These are phyloP conservation scores for Amblyopsis hoosieri DNA, from an alignment of 2,797 vertebrate genomes.

Conservation along the genomic window DNA sequence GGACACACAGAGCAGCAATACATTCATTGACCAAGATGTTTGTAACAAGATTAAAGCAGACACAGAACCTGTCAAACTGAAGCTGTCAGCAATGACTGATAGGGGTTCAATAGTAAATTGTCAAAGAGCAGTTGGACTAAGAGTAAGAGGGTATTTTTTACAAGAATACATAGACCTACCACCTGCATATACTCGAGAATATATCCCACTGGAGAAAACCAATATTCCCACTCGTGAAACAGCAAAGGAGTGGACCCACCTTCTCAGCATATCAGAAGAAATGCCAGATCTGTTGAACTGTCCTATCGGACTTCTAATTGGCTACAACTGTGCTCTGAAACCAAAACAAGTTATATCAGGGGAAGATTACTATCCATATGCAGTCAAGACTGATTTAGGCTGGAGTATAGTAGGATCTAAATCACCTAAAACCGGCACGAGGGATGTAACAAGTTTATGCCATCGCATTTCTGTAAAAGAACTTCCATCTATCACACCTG, in stretches of 20 bases:
- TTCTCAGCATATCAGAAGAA: conserved; percentile 17
- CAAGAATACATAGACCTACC: conserved; percentile 24
- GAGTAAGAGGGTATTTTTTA: conserved; percentile 18
- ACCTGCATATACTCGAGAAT: conserved; percentile 18
- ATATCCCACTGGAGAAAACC: conserved; percentile 22
- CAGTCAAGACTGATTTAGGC: conserved; percentile 16
- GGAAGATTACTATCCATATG: conserved; percentile 15
- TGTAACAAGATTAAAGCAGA: conserved; percentile 20
- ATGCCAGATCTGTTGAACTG: conserved; percentile 23
- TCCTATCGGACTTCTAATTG: conserved; percentile 25
- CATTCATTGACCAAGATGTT: conserved; percentile 21
- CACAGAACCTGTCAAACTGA: conserved; percentile 29
- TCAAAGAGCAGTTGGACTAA: conserved; percentile 14
- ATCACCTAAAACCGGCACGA: not conserved
- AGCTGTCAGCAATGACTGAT: conserved; percentile 27
- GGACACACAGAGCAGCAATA: conserved; percentile 30
- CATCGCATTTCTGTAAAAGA: conserved; percentile 24
- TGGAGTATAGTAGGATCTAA: conserved; percentile 24
- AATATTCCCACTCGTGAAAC: conserved; percentile 28
- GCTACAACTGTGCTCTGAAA: conserved; percentile 37
- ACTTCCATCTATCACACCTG: conserved; percentile 12
- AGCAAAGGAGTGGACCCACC: conserved; percentile 13
- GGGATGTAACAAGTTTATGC: not conserved
- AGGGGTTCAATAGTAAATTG: conserved; percentile 19
- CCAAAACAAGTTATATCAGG: conserved; percentile 23